Conservation (phyloP, 2,113 vertebrate species). For the Morone saxatilis region DNA sequence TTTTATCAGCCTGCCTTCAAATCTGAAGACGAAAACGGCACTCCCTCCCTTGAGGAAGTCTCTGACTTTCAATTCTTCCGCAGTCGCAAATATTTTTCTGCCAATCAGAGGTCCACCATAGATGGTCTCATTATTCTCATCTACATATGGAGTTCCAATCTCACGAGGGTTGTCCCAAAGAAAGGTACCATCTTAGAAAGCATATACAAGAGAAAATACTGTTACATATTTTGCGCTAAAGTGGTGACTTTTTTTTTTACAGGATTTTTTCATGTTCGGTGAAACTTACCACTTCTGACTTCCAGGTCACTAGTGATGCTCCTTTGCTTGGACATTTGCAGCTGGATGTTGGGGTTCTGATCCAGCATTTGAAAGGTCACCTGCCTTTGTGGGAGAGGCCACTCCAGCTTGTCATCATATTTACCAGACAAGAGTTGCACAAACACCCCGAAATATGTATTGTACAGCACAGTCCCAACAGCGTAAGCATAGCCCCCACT, state of each 20-base stretch:
- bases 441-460: constrained; percentile 69
- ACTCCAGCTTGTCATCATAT: constrained; percentile 85
- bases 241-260: constrained; percentile 15
- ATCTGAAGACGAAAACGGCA: constrained; percentile 81
- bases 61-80: constrained; percentile 74
- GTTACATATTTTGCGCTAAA: constrained; percentile 48
- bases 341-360: constrained; percentile 78
- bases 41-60: constrained; percentile 87
- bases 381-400: constrained; percentile 89
- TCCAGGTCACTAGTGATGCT: constrained; percentile 69
- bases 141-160: constrained; percentile 68
- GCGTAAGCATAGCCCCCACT: constrained; percentile 88
- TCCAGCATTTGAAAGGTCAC: constrained; percentile 75
- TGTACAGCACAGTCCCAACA: background rate
- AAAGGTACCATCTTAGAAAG: constrained; percentile 20
- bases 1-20: constrained; percentile 84
- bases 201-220: background rate
- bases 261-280: background rate
- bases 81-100: fast-evolving
- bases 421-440: constrained; percentile 86
- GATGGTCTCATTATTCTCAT: constrained; percentile 48
- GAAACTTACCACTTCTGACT: background rate
- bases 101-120: background rate
- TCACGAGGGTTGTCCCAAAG: constrained; percentile 35
- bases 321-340: constrained; percentile 86